Evolutionary conservation across 2,888 invertebrate genomes (phyloP).

Genomic region (Rotaria magnacalcarata): DNA sequence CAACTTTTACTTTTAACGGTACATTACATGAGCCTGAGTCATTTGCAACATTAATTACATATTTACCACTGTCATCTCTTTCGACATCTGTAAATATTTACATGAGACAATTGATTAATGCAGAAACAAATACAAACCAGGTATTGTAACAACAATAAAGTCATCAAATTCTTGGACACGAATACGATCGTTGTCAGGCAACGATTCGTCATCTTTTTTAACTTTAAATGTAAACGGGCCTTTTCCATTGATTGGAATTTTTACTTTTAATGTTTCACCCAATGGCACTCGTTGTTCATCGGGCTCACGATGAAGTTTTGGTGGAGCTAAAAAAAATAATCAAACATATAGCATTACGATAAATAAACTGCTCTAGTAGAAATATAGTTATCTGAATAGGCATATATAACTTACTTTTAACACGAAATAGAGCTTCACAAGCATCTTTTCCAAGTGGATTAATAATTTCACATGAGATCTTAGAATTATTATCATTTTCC

Average conservation of each 20-base stretch:
- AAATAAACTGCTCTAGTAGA: too few species aligned
- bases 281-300: constrained; percentile 82
- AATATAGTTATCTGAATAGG: not conserved
- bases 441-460: constrained; percentile 85
- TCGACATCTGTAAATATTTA: constrained; percentile 65
- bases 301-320: constrained; percentile 82
- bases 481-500: constrained; percentile 72
- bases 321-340: constrained; percentile 68
- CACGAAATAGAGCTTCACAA: constrained; percentile 79
- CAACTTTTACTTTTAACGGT: constrained; percentile 78
- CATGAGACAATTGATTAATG: constrained; percentile 46
- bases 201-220: constrained; percentile 74
- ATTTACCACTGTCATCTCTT: constrained; percentile 81
- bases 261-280: constrained; percentile 92
- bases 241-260: constrained; percentile 90
- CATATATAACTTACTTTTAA: constrained; percentile 68
- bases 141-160: constrained; percentile 48
- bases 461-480: constrained; percentile 89
- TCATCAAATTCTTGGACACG: constrained; percentile 42
- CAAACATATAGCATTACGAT: too few species aligned
- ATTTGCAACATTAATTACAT: constrained; percentile 80
- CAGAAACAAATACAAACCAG: constrained; percentile 60
- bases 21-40: constrained; percentile 81
- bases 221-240: constrained; percentile 75
- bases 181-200: constrained; percentile 63